phyloP scores from a whole-genome alignment of 2,888 invertebrate species.

The Blera fallax region DNA sequence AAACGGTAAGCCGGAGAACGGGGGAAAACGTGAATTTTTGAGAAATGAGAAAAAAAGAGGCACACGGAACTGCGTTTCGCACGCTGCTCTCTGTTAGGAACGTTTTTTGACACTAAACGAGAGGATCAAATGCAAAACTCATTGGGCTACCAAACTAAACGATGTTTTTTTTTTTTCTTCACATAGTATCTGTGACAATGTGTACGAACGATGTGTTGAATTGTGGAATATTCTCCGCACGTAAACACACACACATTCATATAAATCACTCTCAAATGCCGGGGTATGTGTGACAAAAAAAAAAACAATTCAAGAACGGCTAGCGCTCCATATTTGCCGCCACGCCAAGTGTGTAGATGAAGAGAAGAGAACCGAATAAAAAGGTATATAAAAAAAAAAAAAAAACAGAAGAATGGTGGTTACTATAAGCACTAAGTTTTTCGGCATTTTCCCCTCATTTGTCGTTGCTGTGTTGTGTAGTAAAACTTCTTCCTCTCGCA shows the following conservation, averaged over 20 bases:
- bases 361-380: constrained; percentile 57
- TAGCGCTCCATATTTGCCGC: constrained; percentile 47
- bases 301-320: constrained; percentile 16
- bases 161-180: constrained; percentile 45
- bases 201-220: constrained; percentile 35
- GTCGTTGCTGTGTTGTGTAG: background rate
- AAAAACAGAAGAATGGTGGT: constrained; percentile 41
- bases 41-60: constrained; percentile 75
- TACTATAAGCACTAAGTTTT: constrained; percentile 60
- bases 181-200: constrained; percentile 55
- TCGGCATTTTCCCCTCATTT: constrained; percentile 66
- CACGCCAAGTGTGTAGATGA: constrained; percentile 41
- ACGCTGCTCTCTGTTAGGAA: constrained; percentile 80
- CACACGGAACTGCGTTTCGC: constrained; percentile 76
- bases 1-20: constrained; percentile 70
- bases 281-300: constrained; percentile 36
- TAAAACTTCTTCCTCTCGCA: background rate
- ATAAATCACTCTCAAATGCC: background rate
- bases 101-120: constrained; percentile 80
- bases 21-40: constrained; percentile 71
- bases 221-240: constrained; percentile 52
- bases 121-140: constrained; percentile 71
- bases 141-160: constrained; percentile 64
- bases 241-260: background rate
- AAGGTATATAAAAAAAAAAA: constrained; percentile 35